Base-by-base conservation (phyloP, 2,113 vertebrate genomes). In the Echinops telfairi region DNA sequence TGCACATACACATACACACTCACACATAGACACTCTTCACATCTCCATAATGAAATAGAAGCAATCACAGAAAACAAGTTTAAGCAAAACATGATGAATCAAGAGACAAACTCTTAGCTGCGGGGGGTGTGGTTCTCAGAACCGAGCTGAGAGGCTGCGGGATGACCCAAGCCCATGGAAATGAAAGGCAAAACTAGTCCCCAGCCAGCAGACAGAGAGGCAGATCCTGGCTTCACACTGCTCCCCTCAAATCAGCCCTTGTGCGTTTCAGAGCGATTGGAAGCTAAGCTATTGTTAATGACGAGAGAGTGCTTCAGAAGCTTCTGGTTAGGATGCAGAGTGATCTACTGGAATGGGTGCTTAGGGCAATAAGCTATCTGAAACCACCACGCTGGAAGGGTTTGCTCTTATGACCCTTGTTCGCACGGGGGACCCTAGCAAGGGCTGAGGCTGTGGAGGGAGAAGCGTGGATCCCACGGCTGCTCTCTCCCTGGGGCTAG, bases 281-380 rank as follows among this genome's bases (percentile, higher is more conserved):
- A 66, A 16, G 16, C 66, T 14, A 0, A 75, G 43, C 58, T 22
- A 0, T 36, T 68, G 15, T 2, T 15, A 22, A 57, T 0, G 43
- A 27, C 1, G 4, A 62, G 36, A 8, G 25, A 36, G 22, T 3
- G n/a, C 6, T 3, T 9, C 38, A 0, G 20, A 3, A 6, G 2
- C 0, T 5, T 17, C 62, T 29, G n/a, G 1, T 15, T 12, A 1
- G 0, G 3, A 23, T 1, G 27, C 11, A 27, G 25, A 36, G 2
- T 0, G 2, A 0, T 6, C 0, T 0, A 0, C 0, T 15, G 29
- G 40, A 1, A 29, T 2, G 43, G 9, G 0, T 0, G 36, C 12
- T 31, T 7, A 1, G 0, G 5, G 10, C 10, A 0, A 0, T 4
- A 1, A 0, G 0, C 16, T 11, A 7, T 22, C 25, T 66, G 20